Conservation (phyloP, 2,888 invertebrate species). For the Spilarctia lutea region DNA sequence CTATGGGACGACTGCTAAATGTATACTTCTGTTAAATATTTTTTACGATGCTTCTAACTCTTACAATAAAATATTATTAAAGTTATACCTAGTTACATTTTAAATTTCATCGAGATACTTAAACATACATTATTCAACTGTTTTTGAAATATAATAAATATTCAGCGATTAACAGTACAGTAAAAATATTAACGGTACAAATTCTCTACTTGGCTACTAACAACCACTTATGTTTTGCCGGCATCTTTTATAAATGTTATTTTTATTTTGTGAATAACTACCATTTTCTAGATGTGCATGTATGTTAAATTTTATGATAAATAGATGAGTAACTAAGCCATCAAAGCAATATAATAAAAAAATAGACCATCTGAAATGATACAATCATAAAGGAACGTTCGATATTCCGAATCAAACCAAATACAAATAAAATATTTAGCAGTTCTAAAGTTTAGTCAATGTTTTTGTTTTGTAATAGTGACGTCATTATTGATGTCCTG, state of each 20-base stretch:
- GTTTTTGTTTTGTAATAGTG: slow-evolving; percentile 37
- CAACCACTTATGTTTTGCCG: background rate
- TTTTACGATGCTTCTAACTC: background rate
- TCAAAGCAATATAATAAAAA: background rate
- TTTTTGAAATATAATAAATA: background rate
- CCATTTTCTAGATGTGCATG: background rate
- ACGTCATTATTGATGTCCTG: slow-evolving; percentile 58
- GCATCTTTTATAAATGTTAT: background rate
- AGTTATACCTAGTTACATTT: background rate
- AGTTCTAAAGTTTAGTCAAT: slow-evolving; percentile 27
- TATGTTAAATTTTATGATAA: background rate
- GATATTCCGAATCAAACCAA: background rate
- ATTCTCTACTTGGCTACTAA: slow-evolving; percentile 13
- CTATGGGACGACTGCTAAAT: background rate
- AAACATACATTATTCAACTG: background rate
- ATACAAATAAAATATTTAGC: slow-evolving; percentile 18
- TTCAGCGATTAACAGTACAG: background rate
- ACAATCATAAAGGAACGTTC: background rate
- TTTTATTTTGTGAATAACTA: background rate
- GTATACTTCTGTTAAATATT: background rate
- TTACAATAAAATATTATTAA: background rate
- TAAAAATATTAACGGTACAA: background rate
- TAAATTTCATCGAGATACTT: background rate
- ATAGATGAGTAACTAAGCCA: background rate
- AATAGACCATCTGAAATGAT: background rate